Conservation (phyloP, 2,797 vertebrate species). For the Melanotaenia maccullochi region DNA sequence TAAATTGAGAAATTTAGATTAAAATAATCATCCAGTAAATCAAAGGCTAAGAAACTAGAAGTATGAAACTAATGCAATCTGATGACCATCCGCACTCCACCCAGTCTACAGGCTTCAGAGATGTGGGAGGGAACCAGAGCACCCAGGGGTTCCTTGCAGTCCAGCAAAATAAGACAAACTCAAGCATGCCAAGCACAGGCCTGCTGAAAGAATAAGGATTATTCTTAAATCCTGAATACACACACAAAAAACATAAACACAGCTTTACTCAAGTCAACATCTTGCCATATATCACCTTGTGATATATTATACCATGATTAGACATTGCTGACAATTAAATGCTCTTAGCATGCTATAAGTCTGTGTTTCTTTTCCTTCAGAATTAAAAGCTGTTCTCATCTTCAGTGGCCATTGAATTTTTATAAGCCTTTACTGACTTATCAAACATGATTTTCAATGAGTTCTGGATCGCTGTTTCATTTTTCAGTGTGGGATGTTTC, state of each 20-base stretch:
- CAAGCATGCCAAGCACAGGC: neutral
- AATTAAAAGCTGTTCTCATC: neutral
- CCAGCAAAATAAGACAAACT: constrained; percentile 2
- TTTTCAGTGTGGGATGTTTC: neutral
- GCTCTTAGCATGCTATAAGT: constrained; percentile 5
- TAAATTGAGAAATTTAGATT: neutral
- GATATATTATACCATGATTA: neutral
- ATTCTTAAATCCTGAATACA: neutral
- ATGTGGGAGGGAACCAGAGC: neutral
- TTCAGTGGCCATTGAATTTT: constrained; percentile 4
- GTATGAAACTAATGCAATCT: neutral
- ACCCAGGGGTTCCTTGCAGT: neutral
- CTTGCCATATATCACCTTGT: neutral
- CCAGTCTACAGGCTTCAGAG: constrained; percentile 6
- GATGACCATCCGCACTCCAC: neutral
- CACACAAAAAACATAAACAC: constrained; percentile 9
- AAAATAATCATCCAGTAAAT: neutral
- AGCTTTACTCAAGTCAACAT: neutral
- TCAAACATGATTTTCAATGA: neutral
- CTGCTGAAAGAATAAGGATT: neutral
- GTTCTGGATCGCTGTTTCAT: neutral
- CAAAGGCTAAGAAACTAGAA: neutral
- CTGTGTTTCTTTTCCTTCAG: neutral
- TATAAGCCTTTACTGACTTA: neutral
- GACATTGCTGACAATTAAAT: neutral